Evolutionary conservation across 2,113 vertebrate genomes (phyloP).

Genomic region (Aramus guarauna): DNA sequence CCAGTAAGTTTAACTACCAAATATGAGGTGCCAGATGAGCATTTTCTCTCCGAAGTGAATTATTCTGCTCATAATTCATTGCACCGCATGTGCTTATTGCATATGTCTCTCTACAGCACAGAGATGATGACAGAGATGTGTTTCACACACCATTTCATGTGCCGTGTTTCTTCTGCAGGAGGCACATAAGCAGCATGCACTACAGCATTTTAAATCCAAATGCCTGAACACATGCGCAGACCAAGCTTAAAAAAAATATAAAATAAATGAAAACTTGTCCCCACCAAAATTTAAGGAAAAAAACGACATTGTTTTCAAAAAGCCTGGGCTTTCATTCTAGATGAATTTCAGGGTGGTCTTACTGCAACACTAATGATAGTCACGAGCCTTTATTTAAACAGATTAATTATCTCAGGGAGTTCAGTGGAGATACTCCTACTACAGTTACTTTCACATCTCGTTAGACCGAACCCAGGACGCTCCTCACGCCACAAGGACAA

Average conservation of each 20-base stretch:
- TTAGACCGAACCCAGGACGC: background rate
- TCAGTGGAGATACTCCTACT: background rate
- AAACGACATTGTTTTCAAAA: background rate
- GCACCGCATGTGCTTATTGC: background rate
- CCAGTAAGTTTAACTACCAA: background rate
- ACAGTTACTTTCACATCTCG: background rate
- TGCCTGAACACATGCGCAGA: background rate
- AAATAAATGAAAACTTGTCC: background rate
- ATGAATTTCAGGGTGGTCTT: background rate
- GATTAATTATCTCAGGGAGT: background rate
- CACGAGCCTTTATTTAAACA: background rate
- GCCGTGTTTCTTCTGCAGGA: background rate
- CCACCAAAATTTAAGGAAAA: background rate
- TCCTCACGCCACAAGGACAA: background rate
- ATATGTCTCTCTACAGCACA: background rate
- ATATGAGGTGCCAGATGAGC: background rate
- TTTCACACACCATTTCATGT: background rate
- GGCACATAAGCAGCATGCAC: background rate
- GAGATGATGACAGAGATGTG: background rate
- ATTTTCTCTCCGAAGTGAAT: background rate
- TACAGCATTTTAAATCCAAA: background rate
- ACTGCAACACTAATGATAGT: background rate
- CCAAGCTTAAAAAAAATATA: background rate
- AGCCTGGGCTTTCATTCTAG: background rate
- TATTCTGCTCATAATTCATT: background rate